Conservation (phyloP, 1,140 invertebrate genomes). For the Penaeus vannamei region DNA sequence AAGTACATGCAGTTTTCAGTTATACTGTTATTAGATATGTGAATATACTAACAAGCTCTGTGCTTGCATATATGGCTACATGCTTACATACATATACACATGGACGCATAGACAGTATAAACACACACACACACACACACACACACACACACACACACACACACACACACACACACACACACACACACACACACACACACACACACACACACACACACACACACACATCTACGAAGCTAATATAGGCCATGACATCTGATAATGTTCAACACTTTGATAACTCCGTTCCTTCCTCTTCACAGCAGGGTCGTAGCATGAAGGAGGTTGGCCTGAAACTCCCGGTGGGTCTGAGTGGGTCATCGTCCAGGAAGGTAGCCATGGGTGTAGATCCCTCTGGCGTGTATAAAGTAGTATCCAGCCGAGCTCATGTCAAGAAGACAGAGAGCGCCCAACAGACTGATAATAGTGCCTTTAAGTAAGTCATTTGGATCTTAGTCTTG, state of each 20-base stretch:
- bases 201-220: slow-evolving; percentile 28
- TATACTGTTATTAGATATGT: too few relatives aligned
- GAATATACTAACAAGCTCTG: too few relatives aligned
- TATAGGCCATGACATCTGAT: background rate
- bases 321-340: slow-evolving; percentile 61
- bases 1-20: too few relatives aligned
- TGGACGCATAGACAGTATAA: too few relatives aligned
- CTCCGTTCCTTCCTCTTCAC: background rate
- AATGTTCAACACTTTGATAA: background rate
- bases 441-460: slow-evolving; percentile 78
- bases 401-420: slow-evolving; percentile 65
- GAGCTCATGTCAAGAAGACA: slow-evolving; percentile 72
- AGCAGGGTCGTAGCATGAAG: slow-evolving; percentile 70
- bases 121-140: too few relatives aligned
- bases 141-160: background rate
- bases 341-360: slow-evolving; percentile 59
- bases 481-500: background rate
- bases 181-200: slow-evolving; percentile 28
- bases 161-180: background rate
- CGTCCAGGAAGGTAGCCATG: slow-evolving; percentile 49
- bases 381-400: slow-evolving; percentile 57
- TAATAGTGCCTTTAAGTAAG: slow-evolving; percentile 75
- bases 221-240: background rate
- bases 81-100: too few relatives aligned
- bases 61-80: too few relatives aligned